phyloP scores from a whole-genome alignment of 2,888 invertebrate genomes.

The Dasypogon diadema region DNA sequence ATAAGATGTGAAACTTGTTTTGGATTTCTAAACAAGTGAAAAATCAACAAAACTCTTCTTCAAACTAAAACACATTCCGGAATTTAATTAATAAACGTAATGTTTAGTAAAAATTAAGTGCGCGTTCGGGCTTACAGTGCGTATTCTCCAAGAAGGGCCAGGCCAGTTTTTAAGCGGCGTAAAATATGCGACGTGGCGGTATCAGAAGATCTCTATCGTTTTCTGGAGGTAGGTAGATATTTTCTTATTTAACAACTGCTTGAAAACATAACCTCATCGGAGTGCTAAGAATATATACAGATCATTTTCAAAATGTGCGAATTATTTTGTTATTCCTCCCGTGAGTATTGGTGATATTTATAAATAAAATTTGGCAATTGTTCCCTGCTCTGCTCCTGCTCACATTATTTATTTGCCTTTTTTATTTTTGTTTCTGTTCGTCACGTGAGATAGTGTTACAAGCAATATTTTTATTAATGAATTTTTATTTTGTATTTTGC shows the following conservation, averaged over 20 bases:
- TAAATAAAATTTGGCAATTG: constrained; percentile 31
- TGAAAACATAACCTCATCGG: neutral
- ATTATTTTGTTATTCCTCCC: neutral
- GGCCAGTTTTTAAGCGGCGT: neutral
- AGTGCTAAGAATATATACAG: neutral
- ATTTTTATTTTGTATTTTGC: too few relatives aligned
- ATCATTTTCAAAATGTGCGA: too few relatives aligned
- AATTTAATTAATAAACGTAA: neutral
- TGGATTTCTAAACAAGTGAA: neutral
- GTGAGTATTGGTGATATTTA: constrained; percentile 21
- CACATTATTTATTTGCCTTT: constrained; percentile 10
- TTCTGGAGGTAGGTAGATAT: constrained; percentile 32
- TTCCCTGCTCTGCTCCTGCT: neutral
- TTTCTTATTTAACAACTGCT: neutral
- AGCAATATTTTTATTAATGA: too few relatives aligned
- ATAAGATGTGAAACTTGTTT: neutral
- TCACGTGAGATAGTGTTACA: neutral
- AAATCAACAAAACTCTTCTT: too few relatives aligned
- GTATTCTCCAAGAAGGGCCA: too few relatives aligned
- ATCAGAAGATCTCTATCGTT: constrained; percentile 31
- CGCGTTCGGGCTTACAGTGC: neutral
- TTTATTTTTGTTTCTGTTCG: neutral
- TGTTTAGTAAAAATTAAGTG: too few relatives aligned
- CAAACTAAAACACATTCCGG: constrained; percentile 21
- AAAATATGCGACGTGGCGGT: constrained; percentile 28